A percentile compares a stretch with the other conserved stretches of the same genome.
These are phyloP conservation scores for Himalopsyche kuldschensis DNA, from an alignment of 2,888 invertebrate species.

Conservation along the genomic window DNA sequence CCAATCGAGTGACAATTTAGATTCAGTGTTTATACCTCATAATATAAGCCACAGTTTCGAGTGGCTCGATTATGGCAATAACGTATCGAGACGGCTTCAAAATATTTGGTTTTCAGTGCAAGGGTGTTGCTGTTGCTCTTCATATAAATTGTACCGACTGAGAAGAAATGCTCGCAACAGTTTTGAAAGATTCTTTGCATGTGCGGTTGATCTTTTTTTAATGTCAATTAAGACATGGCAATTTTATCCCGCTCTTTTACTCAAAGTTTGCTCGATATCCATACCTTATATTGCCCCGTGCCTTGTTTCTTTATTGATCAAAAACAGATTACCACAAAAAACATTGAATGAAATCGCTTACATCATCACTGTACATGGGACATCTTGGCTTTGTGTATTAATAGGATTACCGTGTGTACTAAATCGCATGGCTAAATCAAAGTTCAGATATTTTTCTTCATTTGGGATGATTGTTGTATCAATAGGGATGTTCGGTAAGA, in stretches of 20 bases:
- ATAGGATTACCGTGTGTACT: conserved; percentile 54
- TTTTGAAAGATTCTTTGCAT: conserved; percentile 52
- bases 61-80: neutral
- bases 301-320: conserved; percentile 50
- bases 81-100: neutral
- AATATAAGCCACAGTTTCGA: neutral
- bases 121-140: conserved; percentile 1
- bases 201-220: conserved; percentile 53
- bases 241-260: conserved; percentile 54
- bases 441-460: conserved; percentile 46
- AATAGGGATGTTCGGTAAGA: conserved; percentile 29
- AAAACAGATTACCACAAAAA: conserved; percentile 50
- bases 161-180: conserved; percentile 49
- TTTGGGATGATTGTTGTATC: conserved; percentile 26
- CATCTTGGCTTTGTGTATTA: conserved; percentile 56
- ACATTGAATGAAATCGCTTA: conserved; percentile 52
- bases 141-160: conserved; percentile 16
- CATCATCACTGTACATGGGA: conserved; percentile 52
- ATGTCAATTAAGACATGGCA: conserved; percentile 54
- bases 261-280: conserved; percentile 50
- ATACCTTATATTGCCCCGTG: conserved; percentile 50
- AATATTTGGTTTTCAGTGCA: neutral
- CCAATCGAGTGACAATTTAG: conserved; percentile 51
- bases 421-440: conserved; percentile 51
- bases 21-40: conserved; percentile 40